Conservation (phyloP, 2,113 vertebrate species). For the Tauraco erythrolophus region DNA sequence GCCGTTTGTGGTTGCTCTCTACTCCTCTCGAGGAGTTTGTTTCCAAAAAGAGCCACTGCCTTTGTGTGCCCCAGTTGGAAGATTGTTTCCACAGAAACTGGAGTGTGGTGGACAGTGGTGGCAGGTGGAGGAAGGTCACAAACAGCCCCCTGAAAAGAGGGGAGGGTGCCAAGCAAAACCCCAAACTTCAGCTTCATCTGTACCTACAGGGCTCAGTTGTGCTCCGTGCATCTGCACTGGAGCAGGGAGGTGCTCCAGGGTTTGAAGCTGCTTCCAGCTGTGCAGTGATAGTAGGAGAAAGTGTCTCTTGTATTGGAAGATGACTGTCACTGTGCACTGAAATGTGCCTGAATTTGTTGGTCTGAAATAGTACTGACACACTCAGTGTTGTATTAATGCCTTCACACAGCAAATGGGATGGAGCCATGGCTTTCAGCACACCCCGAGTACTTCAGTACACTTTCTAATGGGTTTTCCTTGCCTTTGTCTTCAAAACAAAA, state of each 20-base stretch:
- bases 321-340: background rate
- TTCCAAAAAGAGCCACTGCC: background rate
- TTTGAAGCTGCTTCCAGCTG: background rate
- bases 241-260: background rate
- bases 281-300: background rate
- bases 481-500: background rate
- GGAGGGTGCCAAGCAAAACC: background rate
- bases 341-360: background rate
- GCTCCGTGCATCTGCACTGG: background rate
- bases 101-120: background rate
- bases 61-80: background rate
- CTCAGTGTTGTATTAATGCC: background rate
- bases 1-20: background rate
- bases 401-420: background rate
- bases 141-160: fast-evolving
- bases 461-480: background rate
- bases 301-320: background rate
- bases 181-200: background rate
- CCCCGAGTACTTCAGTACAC: background rate
- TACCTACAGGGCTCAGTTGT: background rate
- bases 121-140: background rate
- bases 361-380: background rate
- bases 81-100: background rate
- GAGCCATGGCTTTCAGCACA: background rate
- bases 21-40: background rate